Evolutionary conservation across 2,888 invertebrate genomes (phyloP).

Genomic region (Lasiommata megera): DNA sequence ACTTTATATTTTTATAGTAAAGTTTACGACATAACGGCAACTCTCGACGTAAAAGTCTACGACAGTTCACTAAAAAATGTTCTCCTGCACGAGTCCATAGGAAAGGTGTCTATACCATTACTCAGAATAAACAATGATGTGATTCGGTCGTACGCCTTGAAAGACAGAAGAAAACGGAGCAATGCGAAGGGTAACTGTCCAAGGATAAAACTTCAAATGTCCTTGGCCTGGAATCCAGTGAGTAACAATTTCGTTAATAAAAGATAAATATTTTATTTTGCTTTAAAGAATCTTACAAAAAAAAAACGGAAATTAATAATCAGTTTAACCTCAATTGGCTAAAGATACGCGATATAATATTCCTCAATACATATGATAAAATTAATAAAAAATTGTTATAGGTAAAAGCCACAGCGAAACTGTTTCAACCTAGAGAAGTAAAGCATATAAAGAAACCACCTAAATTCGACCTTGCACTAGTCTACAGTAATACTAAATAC

Average conservation of each 20-base stretch:
- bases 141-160: slow-evolving; percentile 63
- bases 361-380: background rate
- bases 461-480: slow-evolving; percentile 58
- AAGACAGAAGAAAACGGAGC: slow-evolving; percentile 53
- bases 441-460: slow-evolving; percentile 56
- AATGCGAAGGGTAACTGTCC: slow-evolving; percentile 67
- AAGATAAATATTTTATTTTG: no score
- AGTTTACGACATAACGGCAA: slow-evolving; percentile 64
- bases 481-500: slow-evolving; percentile 63
- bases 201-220: slow-evolving; percentile 61
- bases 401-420: slow-evolving; percentile 59
- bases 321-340: no score
- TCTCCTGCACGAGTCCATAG: slow-evolving; percentile 52
- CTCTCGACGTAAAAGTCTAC: slow-evolving; percentile 58
- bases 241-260: slow-evolving; percentile 35
- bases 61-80: slow-evolving; percentile 49
- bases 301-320: no score
- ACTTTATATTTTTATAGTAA: slow-evolving; percentile 51
- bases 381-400: slow-evolving; percentile 31
- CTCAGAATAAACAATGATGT: slow-evolving; percentile 56
- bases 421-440: slow-evolving; percentile 62
- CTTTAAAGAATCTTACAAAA: no score
- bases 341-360: no score
- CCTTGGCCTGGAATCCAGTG: slow-evolving; percentile 65
- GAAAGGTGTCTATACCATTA: slow-evolving; percentile 63